Base-by-base conservation (phyloP, 1,140 invertebrate species). In the Drosophila quadrilineata region DNA sequence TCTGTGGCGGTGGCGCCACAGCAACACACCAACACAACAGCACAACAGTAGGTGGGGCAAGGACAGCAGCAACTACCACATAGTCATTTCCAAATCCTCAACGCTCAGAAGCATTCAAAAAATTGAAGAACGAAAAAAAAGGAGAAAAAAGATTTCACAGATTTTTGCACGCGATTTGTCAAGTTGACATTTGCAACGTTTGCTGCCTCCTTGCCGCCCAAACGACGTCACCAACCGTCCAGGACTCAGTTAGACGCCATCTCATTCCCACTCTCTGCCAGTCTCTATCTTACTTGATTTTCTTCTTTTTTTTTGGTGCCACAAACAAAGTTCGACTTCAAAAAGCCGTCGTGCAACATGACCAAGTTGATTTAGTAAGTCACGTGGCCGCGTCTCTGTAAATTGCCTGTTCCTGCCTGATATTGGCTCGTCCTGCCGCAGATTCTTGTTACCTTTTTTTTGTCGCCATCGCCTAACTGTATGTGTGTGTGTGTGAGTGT, bases 81-180 rank as follows among this genome's bases (percentile, higher is more conserved):
- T 31, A 12, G 26, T 9, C 2, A 9, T 6, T 33, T 17, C 22
- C 24, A 33, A 10, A 9, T 3, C 12, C 36, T 49, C 36, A 52
- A 50, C 24, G 29, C 43, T 49, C 45, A 66, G 46, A 53, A 66
- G 21, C 57, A 46, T 62, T 67, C 60, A 62, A 41, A 62, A 68
- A 35, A 43, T 14, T 14, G 24, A n/a, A n/a, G n/a, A 24, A 22
- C 35, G 10, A 63, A 10, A 63, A 26, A 41, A 10, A 14, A n/a
- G n/a, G n/a, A n/a, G n/a, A 16, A 50, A 28, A 41, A 58, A 82
- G 77, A 87, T 80, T 65, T 74, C 45, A 54, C 79, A 85, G 72
- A 88, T 88, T 87, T 87, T 76, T 80, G 71, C 72, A 68, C 67
- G 77, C 77, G 79, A 84, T 88, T 87, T 87, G 79, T 88, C 85